phyloP scores from a whole-genome alignment of 1,140 invertebrate genomes.

The Drosophila biarmipes region DNA sequence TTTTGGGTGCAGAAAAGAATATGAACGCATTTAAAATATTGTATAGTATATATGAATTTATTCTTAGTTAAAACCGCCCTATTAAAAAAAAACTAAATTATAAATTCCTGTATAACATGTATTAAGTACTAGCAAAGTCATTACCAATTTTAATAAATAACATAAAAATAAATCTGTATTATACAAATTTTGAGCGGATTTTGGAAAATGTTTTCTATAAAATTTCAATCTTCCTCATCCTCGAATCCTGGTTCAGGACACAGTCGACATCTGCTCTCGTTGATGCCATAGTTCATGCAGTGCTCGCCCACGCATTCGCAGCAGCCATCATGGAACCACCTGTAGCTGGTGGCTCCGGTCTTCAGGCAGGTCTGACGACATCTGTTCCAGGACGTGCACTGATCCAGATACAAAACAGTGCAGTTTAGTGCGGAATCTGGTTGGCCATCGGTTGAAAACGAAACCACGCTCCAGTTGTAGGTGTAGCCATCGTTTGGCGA shows the following conservation, averaged over 20 bases:
- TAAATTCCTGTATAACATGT: too few relatives aligned
- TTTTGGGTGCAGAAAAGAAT: too few relatives aligned
- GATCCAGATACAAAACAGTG: slow-evolving; percentile 95
- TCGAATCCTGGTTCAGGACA: slow-evolving; percentile 58
- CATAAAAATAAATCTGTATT: too few relatives aligned
- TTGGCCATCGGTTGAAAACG: slow-evolving; percentile 87
- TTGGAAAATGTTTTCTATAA: not conserved
- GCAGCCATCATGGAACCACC: slow-evolving; percentile 98
- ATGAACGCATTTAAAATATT: too few relatives aligned
- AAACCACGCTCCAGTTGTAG: slow-evolving; percentile 90
- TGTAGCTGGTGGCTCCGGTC: slow-evolving; percentile 69
- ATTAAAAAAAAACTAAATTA: too few relatives aligned
- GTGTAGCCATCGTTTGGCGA: slow-evolving; percentile 88
- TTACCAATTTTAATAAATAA: too few relatives aligned
- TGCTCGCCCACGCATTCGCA: slow-evolving; percentile 95
- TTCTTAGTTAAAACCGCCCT: too few relatives aligned
- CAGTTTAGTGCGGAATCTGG: slow-evolving; percentile 88
- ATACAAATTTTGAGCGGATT: too few relatives aligned
- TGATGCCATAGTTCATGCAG: slow-evolving; percentile 87
- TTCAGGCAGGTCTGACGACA: slow-evolving; percentile 84
- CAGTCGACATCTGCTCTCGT: slow-evolving; percentile 61
- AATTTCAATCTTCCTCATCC: slow-evolving; percentile 28
- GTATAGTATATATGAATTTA: too few relatives aligned
- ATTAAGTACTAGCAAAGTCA: too few relatives aligned
- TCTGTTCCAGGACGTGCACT: slow-evolving; percentile 95